Evolutionary conservation across 2,797 vertebrate species (phyloP), one percentile per base, ranked within the genome.

Genomic region (Strix occidentalis): DNA sequence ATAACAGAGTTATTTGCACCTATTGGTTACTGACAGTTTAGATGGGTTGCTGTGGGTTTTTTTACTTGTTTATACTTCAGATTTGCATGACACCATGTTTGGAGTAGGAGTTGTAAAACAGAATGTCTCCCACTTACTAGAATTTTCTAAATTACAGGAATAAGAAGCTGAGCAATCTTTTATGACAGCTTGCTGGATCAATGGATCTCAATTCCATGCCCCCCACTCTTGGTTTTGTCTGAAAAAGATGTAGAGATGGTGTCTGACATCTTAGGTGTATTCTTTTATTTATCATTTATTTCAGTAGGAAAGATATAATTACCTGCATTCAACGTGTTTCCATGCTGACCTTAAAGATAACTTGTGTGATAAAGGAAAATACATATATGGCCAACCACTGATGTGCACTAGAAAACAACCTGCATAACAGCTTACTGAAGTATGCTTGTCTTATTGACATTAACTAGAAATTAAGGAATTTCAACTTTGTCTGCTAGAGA

Each of bases 261-360:
- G 41, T 57, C 24, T 90, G 11, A 18, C 18, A 5, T 50, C 68
- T 51, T 57, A 58, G 23, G 28, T 23, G 4, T 25, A 50, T 76
- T 87, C 1, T 91, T 81, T 74, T 53, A 19, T 78, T 69, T 57
- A 14, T 54, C 45, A 7, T 39, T 70, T 74, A 43, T 75, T 83
- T 70, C 39, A 58, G 2, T 20, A 51, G 15, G 13, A 51, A 83
- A 77, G 7, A 46, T 19, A 26, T 35, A 76, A 37, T 56, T 80
- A 26, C 8, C 10, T 58, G 4, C n/a, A 29, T 70, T 56, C 24
- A 83, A 31, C 0, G 0, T 33, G 33, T 39, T 93, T 64, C 72
- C 60, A 6, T 2, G 5, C 9, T 68, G 21, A 37, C 9, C 18
- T 86, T 74, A 53, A 64, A 68, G 90, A 66, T 1, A 61, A n/a